These are phyloP conservation scores for Saxidomus purpurata DNA, from an alignment of 1,140 invertebrate genomes.

Conservation along the genomic window DNA sequence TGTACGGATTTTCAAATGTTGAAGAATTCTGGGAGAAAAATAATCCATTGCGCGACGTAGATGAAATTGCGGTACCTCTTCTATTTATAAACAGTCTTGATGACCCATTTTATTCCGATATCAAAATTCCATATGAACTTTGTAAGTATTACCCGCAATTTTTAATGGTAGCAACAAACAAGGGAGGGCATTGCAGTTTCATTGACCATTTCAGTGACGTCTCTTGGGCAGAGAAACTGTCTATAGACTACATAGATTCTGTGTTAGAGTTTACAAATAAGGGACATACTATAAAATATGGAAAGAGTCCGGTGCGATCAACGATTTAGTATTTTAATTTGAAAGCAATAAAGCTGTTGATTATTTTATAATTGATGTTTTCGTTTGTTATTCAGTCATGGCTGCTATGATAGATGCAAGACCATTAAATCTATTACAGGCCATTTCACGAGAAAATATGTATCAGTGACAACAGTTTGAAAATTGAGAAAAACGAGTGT, in stretches of 20 bases:
- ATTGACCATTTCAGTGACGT: conserved; percentile 65
- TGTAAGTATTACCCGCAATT: conserved; percentile 83
- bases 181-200: conserved; percentile 84
- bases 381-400: too few relatives aligned
- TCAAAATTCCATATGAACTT: conserved; percentile 81
- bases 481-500: too few relatives aligned
- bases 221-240: conserved; percentile 77
- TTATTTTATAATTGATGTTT: too few relatives aligned
- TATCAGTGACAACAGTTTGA: too few relatives aligned
- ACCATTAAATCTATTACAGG: too few relatives aligned
- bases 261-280: conserved; percentile 77
- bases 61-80: conserved; percentile 82
- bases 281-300: conserved; percentile 73
- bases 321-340: conserved; percentile 63
- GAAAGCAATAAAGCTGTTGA: too few relatives aligned
- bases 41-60: conserved; percentile 81
- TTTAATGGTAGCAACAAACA: conserved; percentile 76
- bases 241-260: conserved; percentile 77
- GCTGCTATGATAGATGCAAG: too few relatives aligned
- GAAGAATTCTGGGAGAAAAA: conserved; percentile 84
- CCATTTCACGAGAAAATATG: too few relatives aligned
- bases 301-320: conserved; percentile 68
- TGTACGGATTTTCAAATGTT: conserved; percentile 72
- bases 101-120: conserved; percentile 77
- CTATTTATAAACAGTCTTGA: conserved; percentile 81